phyloP scores from a whole-genome alignment of 2,888 invertebrate species.

The Monoplex corrugatus region DNA sequence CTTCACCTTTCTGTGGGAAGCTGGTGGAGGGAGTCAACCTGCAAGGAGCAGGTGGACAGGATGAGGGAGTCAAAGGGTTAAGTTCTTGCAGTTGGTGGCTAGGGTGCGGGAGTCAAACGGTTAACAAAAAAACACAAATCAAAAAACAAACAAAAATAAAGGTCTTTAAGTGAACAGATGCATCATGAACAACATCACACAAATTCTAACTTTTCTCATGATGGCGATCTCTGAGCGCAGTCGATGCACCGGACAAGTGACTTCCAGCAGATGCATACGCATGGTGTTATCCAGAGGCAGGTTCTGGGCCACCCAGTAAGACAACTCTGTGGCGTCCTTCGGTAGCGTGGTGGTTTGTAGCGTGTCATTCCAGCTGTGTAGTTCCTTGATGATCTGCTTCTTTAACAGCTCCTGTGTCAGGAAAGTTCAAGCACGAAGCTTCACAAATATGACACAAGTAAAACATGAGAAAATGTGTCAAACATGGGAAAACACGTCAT shows the following conservation, averaged over 20 bases:
- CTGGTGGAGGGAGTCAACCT: no score
- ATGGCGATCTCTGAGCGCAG: slow-evolving; percentile 84
- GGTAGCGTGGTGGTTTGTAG: slow-evolving; percentile 83
- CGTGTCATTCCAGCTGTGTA: slow-evolving; percentile 80
- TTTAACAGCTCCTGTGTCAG: slow-evolving; percentile 74
- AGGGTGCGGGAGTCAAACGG: no score
- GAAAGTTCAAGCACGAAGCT: no score
- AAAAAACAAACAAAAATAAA: no score
- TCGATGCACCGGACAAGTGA: slow-evolving; percentile 87
- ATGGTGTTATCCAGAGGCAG: slow-evolving; percentile 87
- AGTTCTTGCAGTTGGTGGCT: no score
- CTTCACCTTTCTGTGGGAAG: no score
- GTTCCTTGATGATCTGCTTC: slow-evolving; percentile 76
- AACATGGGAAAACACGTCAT: no score
- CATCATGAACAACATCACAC: neutral
- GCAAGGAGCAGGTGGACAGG: no score
- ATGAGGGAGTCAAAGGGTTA: no score
- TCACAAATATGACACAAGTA: neutral
- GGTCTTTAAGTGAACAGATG: neutral
- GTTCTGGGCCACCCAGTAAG: slow-evolving; percentile 91
- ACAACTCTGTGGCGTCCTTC: slow-evolving; percentile 87
- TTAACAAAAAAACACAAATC: no score
- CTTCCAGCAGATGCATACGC: slow-evolving; percentile 85
- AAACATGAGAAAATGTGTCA: no score
- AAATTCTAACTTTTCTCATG: slow-evolving; percentile 79